Percentiles rank a stretch among this genome's conserved stretches.
Conservation (phyloP, 2,888 invertebrate genomes). For the Pyralis farinalis region DNA sequence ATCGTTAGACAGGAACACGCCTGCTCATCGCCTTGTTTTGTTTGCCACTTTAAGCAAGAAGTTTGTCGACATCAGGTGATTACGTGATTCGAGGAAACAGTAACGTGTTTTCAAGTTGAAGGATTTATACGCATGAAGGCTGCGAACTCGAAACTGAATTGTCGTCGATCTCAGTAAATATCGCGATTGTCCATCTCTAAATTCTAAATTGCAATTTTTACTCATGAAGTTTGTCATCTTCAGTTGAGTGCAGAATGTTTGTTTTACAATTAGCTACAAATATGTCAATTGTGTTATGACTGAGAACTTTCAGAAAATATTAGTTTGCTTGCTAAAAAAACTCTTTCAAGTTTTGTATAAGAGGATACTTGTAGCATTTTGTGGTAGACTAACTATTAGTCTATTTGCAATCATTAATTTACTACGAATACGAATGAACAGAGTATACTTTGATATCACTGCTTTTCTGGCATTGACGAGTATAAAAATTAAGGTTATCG, state of each 20-base stretch:
- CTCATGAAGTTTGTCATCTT: neutral
- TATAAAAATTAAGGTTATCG: too few species aligned
- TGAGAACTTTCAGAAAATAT: too few species aligned
- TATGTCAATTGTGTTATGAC: too few species aligned
- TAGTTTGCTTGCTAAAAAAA: too few species aligned
- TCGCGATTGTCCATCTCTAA: neutral
- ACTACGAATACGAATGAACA: too few species aligned
- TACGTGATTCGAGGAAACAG: conserved; percentile 40
- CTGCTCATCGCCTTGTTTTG: conserved; percentile 61
- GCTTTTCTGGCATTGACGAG: too few species aligned
- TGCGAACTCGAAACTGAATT: neutral
- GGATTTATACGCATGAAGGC: conserved; percentile 42
- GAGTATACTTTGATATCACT: too few species aligned
- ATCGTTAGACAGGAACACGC: conserved; percentile 68
- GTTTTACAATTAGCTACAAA: neutral
- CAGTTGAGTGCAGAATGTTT: neutral
- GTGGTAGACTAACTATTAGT: too few species aligned
- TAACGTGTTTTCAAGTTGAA: conserved; percentile 36
- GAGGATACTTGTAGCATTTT: too few species aligned
- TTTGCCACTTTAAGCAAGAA: conserved; percentile 61
- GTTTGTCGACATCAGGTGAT: conserved; percentile 56
- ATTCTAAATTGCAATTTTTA: neutral
- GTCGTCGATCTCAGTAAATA: neutral
- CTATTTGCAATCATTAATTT: too few species aligned
- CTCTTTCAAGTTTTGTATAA: too few species aligned